Conservation (phyloP, 1,140 invertebrate species). For the Telenomus remus region DNA sequence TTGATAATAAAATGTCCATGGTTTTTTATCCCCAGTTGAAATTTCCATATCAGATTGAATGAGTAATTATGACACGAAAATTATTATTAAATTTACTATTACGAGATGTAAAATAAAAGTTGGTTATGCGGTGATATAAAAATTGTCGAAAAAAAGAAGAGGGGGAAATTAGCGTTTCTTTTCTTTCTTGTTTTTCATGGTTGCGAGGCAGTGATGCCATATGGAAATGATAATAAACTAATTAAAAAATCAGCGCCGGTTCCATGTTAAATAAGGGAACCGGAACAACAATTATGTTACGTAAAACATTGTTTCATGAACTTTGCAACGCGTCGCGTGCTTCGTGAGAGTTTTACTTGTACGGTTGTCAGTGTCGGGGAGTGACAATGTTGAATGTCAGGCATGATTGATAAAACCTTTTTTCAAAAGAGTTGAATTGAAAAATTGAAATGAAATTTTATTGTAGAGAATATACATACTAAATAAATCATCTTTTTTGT, state of each 20-base stretch:
- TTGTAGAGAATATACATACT: too few species aligned
- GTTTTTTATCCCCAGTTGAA: background rate
- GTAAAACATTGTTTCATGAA: slow-evolving; percentile 26
- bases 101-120: too few species aligned
- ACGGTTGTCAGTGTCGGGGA: background rate
- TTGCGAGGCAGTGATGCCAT: background rate
- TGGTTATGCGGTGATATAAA: too few species aligned
- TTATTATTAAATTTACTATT: too few species aligned
- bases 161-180: background rate
- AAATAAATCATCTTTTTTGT: too few species aligned
- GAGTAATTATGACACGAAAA: too few species aligned
- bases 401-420: too few species aligned
- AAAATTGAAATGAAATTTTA: too few species aligned
- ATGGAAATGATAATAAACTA: slow-evolving; percentile 20
- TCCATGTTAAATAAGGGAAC: slow-evolving; percentile 24
- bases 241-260: slow-evolving; percentile 10
- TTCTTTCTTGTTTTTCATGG: slow-evolving; percentile 5
- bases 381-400: background rate
- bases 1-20: background rate
- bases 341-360: slow-evolving; percentile 4
- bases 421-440: too few species aligned
- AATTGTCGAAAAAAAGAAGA: too few species aligned
- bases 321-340: slow-evolving; percentile 19
- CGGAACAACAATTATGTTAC: slow-evolving; percentile 26
- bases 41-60: background rate